These are phyloP conservation scores for Ypsolopha scabrella DNA, from an alignment of 2,888 invertebrate species.

Conservation along the genomic window DNA sequence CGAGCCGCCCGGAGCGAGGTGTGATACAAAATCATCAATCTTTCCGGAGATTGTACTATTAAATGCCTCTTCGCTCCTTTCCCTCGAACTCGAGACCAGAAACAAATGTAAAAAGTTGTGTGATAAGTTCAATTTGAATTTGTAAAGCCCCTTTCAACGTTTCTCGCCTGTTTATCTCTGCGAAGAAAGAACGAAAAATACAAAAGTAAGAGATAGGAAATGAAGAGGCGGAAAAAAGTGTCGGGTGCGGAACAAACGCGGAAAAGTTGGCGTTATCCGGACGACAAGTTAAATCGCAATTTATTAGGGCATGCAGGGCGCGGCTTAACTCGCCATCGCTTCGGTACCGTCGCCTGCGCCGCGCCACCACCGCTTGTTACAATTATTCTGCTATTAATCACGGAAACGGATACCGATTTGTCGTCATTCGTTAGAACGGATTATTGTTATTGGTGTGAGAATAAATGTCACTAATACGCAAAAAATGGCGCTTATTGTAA, in stretches of 20 bases:
- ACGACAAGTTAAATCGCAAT: conserved; percentile 71
- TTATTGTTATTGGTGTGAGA: conserved; percentile 7
- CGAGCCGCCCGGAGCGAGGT: conserved; percentile 69
- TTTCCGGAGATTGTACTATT: conserved; percentile 69
- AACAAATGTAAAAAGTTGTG: conserved; percentile 72
- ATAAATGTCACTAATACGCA: not conserved
- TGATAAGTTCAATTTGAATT: conserved; percentile 72
- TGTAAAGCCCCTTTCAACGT: conserved; percentile 71
- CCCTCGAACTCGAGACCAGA: conserved; percentile 66
- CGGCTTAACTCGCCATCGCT: conserved; percentile 36
- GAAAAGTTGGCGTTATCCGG: conserved; percentile 68
- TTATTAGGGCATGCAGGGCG: conserved; percentile 61
- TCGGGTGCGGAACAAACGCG: conserved; percentile 67
- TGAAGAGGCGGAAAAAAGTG: conserved; percentile 71
- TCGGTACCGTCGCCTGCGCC: not conserved
- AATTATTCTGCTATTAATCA: conserved; percentile 19
- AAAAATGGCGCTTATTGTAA: not conserved
- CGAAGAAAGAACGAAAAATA: conserved; percentile 65
- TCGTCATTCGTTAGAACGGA: conserved; percentile 6
- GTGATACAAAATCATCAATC: conserved; percentile 72
- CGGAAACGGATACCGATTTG: conserved; percentile 9
- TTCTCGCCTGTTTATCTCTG: conserved; percentile 69
- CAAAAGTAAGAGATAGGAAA: conserved; percentile 72
- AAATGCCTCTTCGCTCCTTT: conserved; percentile 68
- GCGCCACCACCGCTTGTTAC: not conserved